Evolutionary conservation across 2,797 vertebrate genomes (phyloP).

Genomic region (Oreochromis mossambicus): DNA sequence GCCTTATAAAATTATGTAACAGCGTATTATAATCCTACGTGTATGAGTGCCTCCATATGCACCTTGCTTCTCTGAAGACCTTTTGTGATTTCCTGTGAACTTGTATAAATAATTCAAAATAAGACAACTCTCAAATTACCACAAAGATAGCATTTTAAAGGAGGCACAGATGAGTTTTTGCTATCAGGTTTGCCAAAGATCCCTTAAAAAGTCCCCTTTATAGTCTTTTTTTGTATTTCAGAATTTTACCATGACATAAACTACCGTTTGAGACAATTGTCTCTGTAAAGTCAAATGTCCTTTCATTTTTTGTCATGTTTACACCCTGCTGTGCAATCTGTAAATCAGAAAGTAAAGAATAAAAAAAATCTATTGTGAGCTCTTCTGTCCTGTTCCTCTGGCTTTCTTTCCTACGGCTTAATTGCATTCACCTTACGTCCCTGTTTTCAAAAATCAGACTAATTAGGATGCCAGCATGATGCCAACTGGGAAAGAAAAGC

Average conservation of each 20-base stretch:
- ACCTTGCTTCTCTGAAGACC: neutral
- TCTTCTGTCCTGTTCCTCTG: neutral
- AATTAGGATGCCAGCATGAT: neutral
- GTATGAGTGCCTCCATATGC: neutral
- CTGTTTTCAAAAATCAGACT: neutral
- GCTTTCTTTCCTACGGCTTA: neutral
- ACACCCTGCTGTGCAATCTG: neutral
- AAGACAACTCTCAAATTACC: neutral
- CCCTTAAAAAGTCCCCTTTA: neutral
- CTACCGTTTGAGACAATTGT: neutral
- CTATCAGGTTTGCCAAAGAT: slow-evolving; percentile 21
- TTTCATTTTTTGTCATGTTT: neutral
- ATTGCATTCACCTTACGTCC: neutral
- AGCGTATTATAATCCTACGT: neutral
- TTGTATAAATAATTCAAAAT: neutral
- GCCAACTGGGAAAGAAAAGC: neutral
- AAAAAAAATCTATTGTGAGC: neutral
- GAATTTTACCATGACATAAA: neutral
- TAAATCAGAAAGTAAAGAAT: neutral
- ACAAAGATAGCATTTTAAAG: neutral
- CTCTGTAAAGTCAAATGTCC: neutral
- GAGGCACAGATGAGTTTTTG: neutral
- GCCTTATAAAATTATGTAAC: neutral
- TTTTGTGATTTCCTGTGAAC: neutral
- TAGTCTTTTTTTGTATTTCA: neutral